Evolutionary conservation across 1,140 invertebrate species (phyloP), one percentile per base, ranked within the genome.

Genomic region (Trichogramma pretiosum): DNA sequence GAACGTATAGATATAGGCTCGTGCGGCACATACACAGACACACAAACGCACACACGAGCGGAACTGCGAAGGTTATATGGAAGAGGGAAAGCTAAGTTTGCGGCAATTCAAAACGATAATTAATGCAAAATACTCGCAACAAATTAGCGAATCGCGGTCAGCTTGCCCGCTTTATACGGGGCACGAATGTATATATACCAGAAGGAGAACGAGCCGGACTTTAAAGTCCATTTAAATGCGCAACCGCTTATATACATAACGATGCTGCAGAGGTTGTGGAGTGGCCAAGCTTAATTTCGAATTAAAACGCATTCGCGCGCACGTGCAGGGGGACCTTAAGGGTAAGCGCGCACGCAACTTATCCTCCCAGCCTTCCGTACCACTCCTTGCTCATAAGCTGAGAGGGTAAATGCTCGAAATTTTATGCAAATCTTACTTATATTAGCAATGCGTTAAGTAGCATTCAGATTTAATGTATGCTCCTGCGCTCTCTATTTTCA

Each of bases 401-500:
- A 19, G 23, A 21, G 35, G 17, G 1, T 3, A 22, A n/a, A 19
- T 9, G 16, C 5, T 4, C 22, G 38, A 41, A 41, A 49, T 44
- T 49, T 35, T 45, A 45, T 50, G 48, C 37, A 45, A 50, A 50
- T 50, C 45, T 21, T 9, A 41, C 45, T 33, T 50, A 50, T 50
- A 44, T 44, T 32, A 39, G 40, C 13, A 30, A 17, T 21, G 19
- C 39, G 26, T 49, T 43, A 49, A 49, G 40, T 33, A 34, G 17
- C 14, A 9, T n/a, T n/a, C n/a, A n/a, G n/a, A n/a, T n/a, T n/a
- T n/a, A n/a, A n/a, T n/a, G n/a, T n/a, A n/a, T n/a, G n/a, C n/a
- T n/a, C n/a, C n/a, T n/a, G n/a, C n/a, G n/a, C n/a, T n/a, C n/a
- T n/a, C n/a, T n/a, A n/a, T n/a, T n/a, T n/a, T n/a, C n/a, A n/a